Evolutionary conservation across 2,797 vertebrate genomes (phyloP).

Genomic region (Mormyrops attenuatus): DNA sequence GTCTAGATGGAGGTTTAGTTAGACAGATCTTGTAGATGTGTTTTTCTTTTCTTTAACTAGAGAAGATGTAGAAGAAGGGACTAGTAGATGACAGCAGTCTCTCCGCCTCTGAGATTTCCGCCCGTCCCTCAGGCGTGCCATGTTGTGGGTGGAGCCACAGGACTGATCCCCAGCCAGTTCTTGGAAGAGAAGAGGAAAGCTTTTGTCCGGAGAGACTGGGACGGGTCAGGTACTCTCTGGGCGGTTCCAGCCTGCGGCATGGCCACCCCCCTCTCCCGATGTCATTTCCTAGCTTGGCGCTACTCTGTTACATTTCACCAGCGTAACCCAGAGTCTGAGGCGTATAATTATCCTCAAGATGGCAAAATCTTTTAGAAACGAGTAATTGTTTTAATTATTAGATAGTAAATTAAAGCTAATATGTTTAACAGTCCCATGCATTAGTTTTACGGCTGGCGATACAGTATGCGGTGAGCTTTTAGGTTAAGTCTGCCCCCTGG

Average conservation of each 20-base stretch:
- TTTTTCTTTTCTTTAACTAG: slow-evolving; percentile 23
- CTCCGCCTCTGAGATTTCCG: slow-evolving; percentile 10
- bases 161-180: slow-evolving; percentile 96
- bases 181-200: slow-evolving; percentile 98
- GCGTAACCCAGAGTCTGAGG: not conserved
- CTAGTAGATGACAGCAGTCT: not conserved
- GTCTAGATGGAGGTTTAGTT: not conserved
- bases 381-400: not conserved
- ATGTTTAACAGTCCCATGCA: not conserved
- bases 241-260: not conserved
- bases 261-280: too few species aligned
- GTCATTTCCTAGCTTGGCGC: too few species aligned
- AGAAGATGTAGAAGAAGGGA: not conserved
- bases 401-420: not conserved
- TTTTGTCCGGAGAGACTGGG: slow-evolving; percentile 90
- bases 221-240: slow-evolving; percentile 65
- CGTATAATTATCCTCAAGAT: not conserved
- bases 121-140: slow-evolving; percentile 69
- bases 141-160: slow-evolving; percentile 81
- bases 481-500: slow-evolving; percentile 11
- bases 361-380: not conserved
- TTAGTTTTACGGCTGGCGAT: not conserved
- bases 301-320: not conserved
- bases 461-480: not conserved
- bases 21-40: not conserved